Evolutionary conservation across 2,888 invertebrate genomes (phyloP), one percentile per base, ranked within the genome.

Genomic region (Rotaria magnacalcarata): DNA sequence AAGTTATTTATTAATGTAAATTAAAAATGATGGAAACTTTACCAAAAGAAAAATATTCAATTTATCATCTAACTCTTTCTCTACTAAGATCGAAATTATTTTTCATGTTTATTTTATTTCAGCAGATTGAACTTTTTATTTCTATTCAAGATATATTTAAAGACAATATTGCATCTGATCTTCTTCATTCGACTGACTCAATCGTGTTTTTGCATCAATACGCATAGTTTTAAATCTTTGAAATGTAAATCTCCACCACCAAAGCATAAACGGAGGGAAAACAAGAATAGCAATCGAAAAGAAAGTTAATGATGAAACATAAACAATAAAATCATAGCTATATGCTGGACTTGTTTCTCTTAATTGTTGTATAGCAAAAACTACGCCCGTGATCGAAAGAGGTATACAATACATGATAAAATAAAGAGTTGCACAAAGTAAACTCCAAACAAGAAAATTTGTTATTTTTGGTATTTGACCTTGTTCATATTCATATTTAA

Each of bases 321-420:
- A 80, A 21, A 80, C 47, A 24, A 47, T 24, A 80, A 80, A 80
- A 80, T 80, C 75, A 80, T 80, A 80, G 0, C 75, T 47, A 80
- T 43, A 43, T 2, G 7, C 2, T 19, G 2, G 47, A 43, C 4
- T 1, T 43, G 47, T 47, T 47, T 80, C 75, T 24, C 21, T 19
- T 80, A 80, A 47, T n/a, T 80, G 24, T 80, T 80, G 75, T 2
- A 80, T n/a, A 47, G 43, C 24, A 47, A 80, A 80, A 6, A 75
- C 14, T 3, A 75, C 41, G 21, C 75, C 75, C 11, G 75, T 75
- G 10, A 75, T 75, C 7, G 75, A 75, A 43, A 75, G 75, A 43
- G 75, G 75, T 27, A 75, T n/a, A 24, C 43, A 80, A 47, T 80
- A 80, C 75, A 80, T 80, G 2, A 80, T 80, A 14, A 47, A 80